Evolutionary conservation across 2,113 vertebrate species (phyloP).

Genomic region (Lathamus discolor): DNA sequence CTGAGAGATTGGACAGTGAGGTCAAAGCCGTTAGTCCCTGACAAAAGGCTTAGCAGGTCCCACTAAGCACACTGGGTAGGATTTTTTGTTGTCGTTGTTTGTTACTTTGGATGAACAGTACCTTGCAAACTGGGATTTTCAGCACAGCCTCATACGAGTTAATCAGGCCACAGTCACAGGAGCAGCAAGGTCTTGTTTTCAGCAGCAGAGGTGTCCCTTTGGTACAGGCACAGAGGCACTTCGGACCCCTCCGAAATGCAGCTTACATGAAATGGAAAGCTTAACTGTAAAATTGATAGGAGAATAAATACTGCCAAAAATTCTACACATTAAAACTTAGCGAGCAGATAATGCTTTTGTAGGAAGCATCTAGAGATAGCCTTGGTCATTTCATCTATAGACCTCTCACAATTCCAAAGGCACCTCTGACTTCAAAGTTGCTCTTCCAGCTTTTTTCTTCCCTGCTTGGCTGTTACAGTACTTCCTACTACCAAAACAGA

Average conservation of each 20-base stretch:
- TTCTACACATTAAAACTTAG: neutral
- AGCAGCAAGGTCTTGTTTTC: neutral
- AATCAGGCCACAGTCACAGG: neutral
- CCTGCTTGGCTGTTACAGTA: neutral
- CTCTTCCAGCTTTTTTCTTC: neutral
- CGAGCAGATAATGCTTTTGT: neutral
- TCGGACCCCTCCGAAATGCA: neutral
- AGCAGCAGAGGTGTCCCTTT: neutral
- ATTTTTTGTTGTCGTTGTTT: neutral
- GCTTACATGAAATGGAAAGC: neutral
- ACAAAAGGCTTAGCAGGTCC: constrained; percentile 25
- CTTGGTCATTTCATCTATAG: neutral
- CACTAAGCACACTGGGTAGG: neutral
- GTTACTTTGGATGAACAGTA: neutral
- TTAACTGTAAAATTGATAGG: neutral
- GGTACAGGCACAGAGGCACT: neutral
- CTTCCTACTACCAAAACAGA: neutral
- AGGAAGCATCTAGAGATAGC: neutral
- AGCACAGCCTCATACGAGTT: neutral
- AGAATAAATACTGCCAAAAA: neutral
- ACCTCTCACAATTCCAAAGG: neutral
- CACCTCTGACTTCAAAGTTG: neutral
- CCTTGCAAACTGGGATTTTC: neutral
- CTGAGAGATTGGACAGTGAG: neutral
- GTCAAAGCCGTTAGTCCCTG: constrained; percentile 15